A percentile compares a stretch with the other conserved stretches of the same genome.
phyloP scores from a whole-genome alignment of 2,888 invertebrate species.

The Dynastes maya region DNA sequence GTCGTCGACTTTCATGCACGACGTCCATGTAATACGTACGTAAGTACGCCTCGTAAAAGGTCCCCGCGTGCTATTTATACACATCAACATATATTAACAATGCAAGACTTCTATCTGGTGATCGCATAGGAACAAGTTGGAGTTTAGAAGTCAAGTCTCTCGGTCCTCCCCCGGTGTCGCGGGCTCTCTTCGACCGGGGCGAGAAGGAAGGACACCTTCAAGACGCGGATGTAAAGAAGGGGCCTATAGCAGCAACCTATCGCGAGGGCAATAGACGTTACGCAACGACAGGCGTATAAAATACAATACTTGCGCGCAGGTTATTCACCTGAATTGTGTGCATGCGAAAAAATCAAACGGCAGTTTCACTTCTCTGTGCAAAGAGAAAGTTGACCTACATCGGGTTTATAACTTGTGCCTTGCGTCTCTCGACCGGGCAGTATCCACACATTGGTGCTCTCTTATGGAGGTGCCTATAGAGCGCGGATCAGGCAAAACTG shows the following conservation, averaged over 20 bases:
- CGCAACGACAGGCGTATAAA: slow-evolving; percentile 64
- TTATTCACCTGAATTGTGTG: slow-evolving; percentile 68
- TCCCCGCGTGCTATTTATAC: slow-evolving; percentile 8
- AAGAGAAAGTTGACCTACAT: slow-evolving; percentile 71
- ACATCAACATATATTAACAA: background rate
- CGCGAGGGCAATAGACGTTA: slow-evolving; percentile 63
- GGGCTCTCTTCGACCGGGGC: background rate
- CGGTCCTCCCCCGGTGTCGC: background rate
- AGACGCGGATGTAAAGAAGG: slow-evolving; percentile 34
- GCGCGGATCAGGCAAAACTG: slow-evolving; percentile 57
- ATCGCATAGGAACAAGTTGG: slow-evolving; percentile 30
- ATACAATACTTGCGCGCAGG: slow-evolving; percentile 65
- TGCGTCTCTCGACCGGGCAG: slow-evolving; percentile 20
- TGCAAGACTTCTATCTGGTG: slow-evolving; percentile 23
- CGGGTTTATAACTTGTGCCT: slow-evolving; percentile 59
- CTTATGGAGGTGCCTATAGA: too few species aligned
- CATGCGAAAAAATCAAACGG: slow-evolving; percentile 68
- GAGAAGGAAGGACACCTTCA: slow-evolving; percentile 64
- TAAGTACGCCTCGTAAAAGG: slow-evolving; percentile 52
- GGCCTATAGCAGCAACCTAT: slow-evolving; percentile 10
- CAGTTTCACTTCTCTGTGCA: slow-evolving; percentile 69
- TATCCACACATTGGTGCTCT: background rate
- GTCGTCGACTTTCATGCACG: slow-evolving; percentile 48
- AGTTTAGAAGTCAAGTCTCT: slow-evolving; percentile 25
- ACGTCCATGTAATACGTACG: background rate